These are phyloP conservation scores for Drosophila kohkoa DNA, from an alignment of 1,140 invertebrate species.

Conservation along the genomic window DNA sequence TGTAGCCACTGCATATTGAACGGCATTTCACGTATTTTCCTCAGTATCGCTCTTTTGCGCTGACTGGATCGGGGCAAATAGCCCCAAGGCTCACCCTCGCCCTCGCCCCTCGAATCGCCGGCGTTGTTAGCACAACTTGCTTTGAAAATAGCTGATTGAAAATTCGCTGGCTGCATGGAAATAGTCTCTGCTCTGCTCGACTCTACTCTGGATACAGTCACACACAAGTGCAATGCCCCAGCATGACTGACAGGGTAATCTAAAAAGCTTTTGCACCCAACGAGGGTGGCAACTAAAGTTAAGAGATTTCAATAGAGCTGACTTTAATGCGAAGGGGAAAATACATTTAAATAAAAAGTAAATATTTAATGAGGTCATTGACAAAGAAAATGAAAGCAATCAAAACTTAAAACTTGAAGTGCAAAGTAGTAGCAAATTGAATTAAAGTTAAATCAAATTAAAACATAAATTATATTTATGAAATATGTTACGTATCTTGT, in stretches of 20 bases:
- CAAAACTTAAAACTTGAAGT: too few relatives aligned
- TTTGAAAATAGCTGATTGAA: conserved; percentile 49
- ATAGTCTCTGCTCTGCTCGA: conserved; percentile 23
- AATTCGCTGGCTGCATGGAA: conserved; percentile 65
- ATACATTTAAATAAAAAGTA: too few relatives aligned
- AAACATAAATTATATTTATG: too few relatives aligned
- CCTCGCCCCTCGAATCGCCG: not conserved
- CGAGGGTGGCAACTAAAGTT: conserved; percentile 23
- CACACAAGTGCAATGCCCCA: conserved; percentile 65
- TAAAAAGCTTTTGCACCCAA: conserved; percentile 64
- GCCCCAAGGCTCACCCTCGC: not conserved
- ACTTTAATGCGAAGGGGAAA: not conserved
- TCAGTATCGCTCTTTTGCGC: not conserved
- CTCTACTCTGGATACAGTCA: conserved; percentile 59
- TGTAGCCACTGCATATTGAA: conserved; percentile 1
- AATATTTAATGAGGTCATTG: too few relatives aligned
- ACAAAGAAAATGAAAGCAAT: too few relatives aligned
- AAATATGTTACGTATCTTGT: too few relatives aligned
- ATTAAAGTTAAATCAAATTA: too few relatives aligned
- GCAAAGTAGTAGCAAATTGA: too few relatives aligned
- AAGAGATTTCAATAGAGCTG: not conserved
- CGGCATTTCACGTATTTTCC: not conserved
- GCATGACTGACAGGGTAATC: conserved; percentile 73
- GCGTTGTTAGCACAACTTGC: conserved; percentile 24
- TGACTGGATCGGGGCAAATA: not conserved